phyloP scores from a whole-genome alignment of 1,140 invertebrate genomes.

The Leptonema lineaticorne region DNA sequence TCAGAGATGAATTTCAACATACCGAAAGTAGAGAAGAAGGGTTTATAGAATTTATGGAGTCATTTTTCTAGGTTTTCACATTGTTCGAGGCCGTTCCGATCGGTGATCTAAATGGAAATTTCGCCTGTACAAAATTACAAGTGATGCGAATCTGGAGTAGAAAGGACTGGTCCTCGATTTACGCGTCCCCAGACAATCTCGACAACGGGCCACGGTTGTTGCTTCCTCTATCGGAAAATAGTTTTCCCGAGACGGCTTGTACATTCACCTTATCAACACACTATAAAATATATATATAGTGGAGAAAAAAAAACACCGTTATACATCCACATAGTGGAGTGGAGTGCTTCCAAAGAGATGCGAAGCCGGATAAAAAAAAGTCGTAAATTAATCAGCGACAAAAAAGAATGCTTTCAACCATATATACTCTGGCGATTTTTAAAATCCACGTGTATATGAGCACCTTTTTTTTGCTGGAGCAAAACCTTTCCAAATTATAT shows the following conservation, averaged over 20 bases:
- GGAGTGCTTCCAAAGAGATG: too few species aligned
- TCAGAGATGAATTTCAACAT: too few species aligned
- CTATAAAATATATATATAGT: conserved; percentile 11
- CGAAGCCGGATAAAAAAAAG: too few species aligned
- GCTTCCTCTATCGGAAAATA: conserved; percentile 21
- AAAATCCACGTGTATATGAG: too few species aligned
- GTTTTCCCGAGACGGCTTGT: conserved; percentile 11
- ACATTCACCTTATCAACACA: conserved; percentile 15
- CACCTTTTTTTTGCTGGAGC: too few species aligned
- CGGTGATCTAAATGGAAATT: conserved; percentile 14
- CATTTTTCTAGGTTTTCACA: not conserved
- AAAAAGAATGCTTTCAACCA: too few species aligned
- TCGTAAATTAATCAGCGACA: too few species aligned
- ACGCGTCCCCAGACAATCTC: conserved; percentile 7
- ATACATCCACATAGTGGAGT: too few species aligned
- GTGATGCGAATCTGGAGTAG: not conserved
- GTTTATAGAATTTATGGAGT: not conserved
- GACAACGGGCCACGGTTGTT: not conserved
- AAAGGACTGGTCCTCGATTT: not conserved
- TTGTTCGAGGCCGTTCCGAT: not conserved
- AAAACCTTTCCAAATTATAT: too few species aligned
- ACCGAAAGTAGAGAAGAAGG: too few species aligned
- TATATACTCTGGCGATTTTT: too few species aligned
- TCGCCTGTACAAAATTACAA: conserved; percentile 17
- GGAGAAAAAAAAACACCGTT: too few species aligned